Evolutionary conservation across 2,113 vertebrate genomes (phyloP), one percentile per base, ranked within the genome.

Genomic region (Baryphthengus martii): DNA sequence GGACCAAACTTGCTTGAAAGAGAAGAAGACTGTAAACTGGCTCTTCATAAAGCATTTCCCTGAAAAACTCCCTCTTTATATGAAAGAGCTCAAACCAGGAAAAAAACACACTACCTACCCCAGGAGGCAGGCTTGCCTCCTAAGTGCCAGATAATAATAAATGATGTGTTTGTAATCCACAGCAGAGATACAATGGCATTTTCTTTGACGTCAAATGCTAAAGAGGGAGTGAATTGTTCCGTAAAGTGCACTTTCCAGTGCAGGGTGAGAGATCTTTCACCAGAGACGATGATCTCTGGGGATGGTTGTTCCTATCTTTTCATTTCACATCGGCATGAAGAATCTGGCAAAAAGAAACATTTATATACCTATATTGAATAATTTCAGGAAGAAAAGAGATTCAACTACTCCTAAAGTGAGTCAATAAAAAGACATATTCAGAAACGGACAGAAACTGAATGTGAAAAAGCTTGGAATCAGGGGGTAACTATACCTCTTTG

Each of bases 81-180:
- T 37, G 58, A 75, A 76, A 81, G 21, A 92, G 42, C 72, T 78
- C 75, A 86, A 91, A 90, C 35, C 44, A 85, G 33, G 52, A 45
- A 45, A 45, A 45, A 45, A 45, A 18, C 15, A 45, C 4, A 0
- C 29, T 71, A 93, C 70, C 39, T 72, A 77, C 47, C 56, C 76
- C 65, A 84, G 80, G 68, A 97, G 72, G 35, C 75, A 83, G 26
- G 28, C 67, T 84, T 94, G 50, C 82, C 94, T 93, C 85, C 88
- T 67, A 76, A 88, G 39, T 1, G 1, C 76, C 85, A 73, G 71
- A 93, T 85, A 95, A 93, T 95, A 95, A 95, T 66, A 95, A 95
- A 96, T 3, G 62, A 91, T 79, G 94, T 94, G 93, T 87, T 85
- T 94, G 80, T 85, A 97, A 97, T 82, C 96, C 73, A 89, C 21